Percentiles rank a stretch among this genome's conserved stretches.
phyloP scores from a whole-genome alignment of 2,888 invertebrate genomes.

The Orthosia incerta region DNA sequence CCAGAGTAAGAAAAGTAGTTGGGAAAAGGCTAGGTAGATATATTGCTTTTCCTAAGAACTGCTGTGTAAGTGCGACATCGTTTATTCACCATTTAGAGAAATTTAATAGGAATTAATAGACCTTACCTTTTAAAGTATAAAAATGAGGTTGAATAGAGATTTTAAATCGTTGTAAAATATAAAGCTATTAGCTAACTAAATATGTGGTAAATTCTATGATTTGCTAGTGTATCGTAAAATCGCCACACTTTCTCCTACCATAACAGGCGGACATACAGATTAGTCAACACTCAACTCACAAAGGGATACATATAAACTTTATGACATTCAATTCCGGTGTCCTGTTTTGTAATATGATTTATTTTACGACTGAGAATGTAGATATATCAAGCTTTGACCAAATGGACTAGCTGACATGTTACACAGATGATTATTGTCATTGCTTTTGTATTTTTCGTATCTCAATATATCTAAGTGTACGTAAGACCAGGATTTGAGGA shows the following conservation, averaged over 20 bases:
- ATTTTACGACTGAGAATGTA: constrained; percentile 67
- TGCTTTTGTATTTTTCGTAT: not conserved
- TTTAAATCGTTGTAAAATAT: not conserved
- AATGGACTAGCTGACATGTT: constrained; percentile 27
- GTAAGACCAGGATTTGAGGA: constrained; percentile 4
- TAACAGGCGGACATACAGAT: constrained; percentile 36
- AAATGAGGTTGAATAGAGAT: not conserved
- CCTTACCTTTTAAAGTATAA: not conserved
- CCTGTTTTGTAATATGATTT: constrained; percentile 67
- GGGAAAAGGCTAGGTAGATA: too few species aligned
- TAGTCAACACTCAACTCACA: constrained; percentile 56
- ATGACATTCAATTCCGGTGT: constrained; percentile 64
- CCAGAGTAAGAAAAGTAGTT: too few species aligned
- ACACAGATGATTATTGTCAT: constrained; percentile 10
- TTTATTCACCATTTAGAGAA: too few species aligned
- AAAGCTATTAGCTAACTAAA: too few species aligned
- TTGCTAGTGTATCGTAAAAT: not conserved
- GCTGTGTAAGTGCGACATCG: too few species aligned
- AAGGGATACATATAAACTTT: constrained; percentile 65
- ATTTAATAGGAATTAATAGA: too few species aligned
- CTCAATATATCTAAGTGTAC: constrained; percentile 6
- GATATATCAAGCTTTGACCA: constrained; percentile 41
- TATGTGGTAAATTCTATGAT: not conserved
- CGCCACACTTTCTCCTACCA: not conserved
- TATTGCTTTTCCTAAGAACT: too few species aligned